phyloP scores from a whole-genome alignment of 1,140 invertebrate genomes.

The Zaprionus gabonicus region DNA sequence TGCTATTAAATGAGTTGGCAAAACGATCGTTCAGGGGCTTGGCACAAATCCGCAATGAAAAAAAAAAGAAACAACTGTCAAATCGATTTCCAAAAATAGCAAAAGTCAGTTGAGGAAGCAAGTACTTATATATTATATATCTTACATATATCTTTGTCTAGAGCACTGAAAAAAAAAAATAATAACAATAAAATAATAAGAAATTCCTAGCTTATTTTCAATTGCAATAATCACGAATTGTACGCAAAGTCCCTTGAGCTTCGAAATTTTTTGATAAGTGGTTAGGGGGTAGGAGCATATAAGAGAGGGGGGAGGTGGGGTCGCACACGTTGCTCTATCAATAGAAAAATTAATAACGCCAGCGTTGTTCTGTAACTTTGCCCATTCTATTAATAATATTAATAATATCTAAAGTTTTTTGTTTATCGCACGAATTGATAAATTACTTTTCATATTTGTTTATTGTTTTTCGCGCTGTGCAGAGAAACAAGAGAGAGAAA shows the following conservation, averaged over 20 bases:
- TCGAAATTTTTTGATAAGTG: conserved; percentile 59
- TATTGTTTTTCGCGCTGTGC: conserved; percentile 21
- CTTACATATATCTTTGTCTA: not conserved
- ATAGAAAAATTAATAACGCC: conserved; percentile 8
- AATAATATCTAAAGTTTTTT: conserved; percentile 13
- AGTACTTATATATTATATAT: conserved; percentile 57
- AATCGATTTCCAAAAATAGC: conserved; percentile 70
- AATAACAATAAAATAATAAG: conserved; percentile 54
- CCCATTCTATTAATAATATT: conserved; percentile 19
- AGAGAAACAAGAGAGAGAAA: conserved; percentile 10
- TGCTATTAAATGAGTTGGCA: conserved; percentile 62
- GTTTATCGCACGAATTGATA: conserved; percentile 74
- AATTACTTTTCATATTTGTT: conserved; percentile 46
- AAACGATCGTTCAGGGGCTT: conserved; percentile 49
- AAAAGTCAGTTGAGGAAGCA: conserved; percentile 38
- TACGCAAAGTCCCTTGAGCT: conserved; percentile 54
- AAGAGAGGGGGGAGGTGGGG: conserved; percentile 3
- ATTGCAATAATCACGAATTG: conserved; percentile 52
- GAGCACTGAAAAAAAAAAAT: conserved; percentile 13
- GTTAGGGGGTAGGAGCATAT: not conserved
- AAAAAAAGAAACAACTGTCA: conserved; percentile 9
- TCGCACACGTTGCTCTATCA: conserved; percentile 1
- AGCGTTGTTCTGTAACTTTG: conserved; percentile 6
- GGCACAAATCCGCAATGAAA: conserved; percentile 45
- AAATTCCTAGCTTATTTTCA: conserved; percentile 39